A percentile compares a stretch with the other conserved stretches of the same genome.
phyloP scores from a whole-genome alignment of 1,140 invertebrate species.

The Pteromalus puparum region DNA sequence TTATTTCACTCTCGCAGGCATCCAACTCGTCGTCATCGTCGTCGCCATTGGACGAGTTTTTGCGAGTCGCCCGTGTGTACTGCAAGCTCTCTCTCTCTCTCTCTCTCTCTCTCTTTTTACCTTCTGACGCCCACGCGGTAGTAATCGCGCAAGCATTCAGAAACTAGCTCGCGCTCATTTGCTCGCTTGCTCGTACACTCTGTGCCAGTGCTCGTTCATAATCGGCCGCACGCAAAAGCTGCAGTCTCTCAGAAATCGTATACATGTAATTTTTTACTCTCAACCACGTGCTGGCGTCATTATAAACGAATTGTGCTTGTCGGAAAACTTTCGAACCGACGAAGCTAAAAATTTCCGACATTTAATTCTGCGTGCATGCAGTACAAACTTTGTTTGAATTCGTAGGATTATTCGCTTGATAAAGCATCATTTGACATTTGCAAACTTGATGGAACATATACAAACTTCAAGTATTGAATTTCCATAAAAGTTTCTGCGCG shows the following conservation, averaged over 20 bases:
- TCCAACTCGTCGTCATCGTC: conserved; percentile 6
- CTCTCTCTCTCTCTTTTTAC: too few relatives aligned
- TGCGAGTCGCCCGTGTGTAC: neutral
- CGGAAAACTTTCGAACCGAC: too few relatives aligned
- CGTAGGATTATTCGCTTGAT: neutral
- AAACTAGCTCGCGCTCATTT: conserved; percentile 16
- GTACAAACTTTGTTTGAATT: neutral
- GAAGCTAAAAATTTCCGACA: too few relatives aligned
- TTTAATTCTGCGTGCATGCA: neutral
- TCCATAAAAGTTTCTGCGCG: too few relatives aligned
- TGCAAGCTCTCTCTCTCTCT: too few relatives aligned
- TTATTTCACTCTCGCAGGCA: conserved; percentile 40
- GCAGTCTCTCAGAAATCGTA: neutral
- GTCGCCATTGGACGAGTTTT: conserved; percentile 55
- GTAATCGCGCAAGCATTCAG: neutral
- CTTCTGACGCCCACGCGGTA: neutral
- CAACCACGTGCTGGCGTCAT: neutral
- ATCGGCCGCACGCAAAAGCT: neutral
- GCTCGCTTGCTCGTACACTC: conserved; percentile 4
- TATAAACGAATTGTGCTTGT: too few relatives aligned
- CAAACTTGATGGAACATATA: too few relatives aligned
- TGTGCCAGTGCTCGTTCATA: conserved; percentile 7
- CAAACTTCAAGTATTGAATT: too few relatives aligned
- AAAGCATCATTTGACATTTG: too few relatives aligned
- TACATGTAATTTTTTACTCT: neutral